Conservation (phyloP, 2,797 vertebrate genomes). For the Apodemus agrarius region DNA sequence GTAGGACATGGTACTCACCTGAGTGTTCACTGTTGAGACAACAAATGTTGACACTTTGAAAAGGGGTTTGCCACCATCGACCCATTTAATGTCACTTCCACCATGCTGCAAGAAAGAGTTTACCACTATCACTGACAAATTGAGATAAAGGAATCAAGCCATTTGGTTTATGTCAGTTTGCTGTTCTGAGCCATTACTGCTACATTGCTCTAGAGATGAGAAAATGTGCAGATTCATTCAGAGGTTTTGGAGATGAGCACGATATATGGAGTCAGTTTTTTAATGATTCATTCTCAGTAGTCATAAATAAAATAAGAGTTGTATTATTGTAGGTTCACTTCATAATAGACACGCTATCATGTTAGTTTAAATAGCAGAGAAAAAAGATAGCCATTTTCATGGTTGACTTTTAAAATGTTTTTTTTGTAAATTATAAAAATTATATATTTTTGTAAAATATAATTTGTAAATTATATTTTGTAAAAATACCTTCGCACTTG, state of each 20-base stretch:
- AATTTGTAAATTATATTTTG: constrained; percentile 56
- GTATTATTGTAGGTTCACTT: neutral
- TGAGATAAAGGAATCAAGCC: neutral
- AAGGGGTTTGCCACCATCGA: constrained; percentile 95
- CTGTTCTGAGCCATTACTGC: neutral
- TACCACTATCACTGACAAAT: neutral
- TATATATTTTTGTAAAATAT: constrained; percentile 50
- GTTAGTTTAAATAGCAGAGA: neutral
- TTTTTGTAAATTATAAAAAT: constrained; percentile 52
- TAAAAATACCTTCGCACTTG: constrained; percentile 93
- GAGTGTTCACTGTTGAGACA: constrained; percentile 97
- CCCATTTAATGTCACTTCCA: constrained; percentile 95
- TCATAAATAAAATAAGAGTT: neutral
- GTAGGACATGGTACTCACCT: constrained; percentile 88
- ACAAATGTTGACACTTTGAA: constrained; percentile 95
- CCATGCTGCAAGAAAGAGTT: constrained; percentile 84
- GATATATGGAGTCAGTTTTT: neutral
- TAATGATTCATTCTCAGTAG: neutral
- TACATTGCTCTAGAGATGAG: neutral
- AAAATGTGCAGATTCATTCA: neutral
- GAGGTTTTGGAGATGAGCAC: neutral
- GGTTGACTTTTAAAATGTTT: neutral
- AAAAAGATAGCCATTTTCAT: constrained; percentile 8
- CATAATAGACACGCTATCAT: neutral
- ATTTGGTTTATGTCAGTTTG: constrained; percentile 31